Conservation (phyloP, 2,888 invertebrate genomes). For the Palloptera scutellata region DNA sequence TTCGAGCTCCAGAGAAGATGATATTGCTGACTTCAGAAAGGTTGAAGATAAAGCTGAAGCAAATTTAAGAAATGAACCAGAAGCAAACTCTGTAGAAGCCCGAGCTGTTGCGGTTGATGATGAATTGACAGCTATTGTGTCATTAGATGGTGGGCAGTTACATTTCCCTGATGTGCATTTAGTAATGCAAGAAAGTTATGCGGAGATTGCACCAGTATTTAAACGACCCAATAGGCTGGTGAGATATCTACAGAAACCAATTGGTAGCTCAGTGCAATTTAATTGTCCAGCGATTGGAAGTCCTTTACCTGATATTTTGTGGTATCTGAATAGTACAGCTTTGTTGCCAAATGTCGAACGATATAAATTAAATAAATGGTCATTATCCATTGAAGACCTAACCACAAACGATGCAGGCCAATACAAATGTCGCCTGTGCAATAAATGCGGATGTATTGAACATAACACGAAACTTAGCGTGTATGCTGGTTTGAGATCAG, state of each 20-base stretch:
- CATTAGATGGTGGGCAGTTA: neutral
- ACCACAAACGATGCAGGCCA: slow-evolving; percentile 83
- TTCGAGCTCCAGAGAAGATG: slow-evolving; percentile 27
- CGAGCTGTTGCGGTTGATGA: neutral
- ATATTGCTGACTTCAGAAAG: slow-evolving; percentile 44
- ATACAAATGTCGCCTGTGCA: slow-evolving; percentile 88
- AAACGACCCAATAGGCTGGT: slow-evolving; percentile 23
- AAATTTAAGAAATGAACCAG: slow-evolving; percentile 6
- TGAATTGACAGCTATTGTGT: slow-evolving; percentile 7
- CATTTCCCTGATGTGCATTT: slow-evolving; percentile 10
- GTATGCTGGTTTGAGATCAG: slow-evolving; percentile 81
- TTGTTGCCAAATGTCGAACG: slow-evolving; percentile 59
- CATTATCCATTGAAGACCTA: slow-evolving; percentile 78
- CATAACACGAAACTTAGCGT: slow-evolving; percentile 75
- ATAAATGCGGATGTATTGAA: slow-evolving; percentile 78
- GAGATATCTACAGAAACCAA: slow-evolving; percentile 69
- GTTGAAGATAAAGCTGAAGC: slow-evolving; percentile 24
- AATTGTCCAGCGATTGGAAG: slow-evolving; percentile 76
- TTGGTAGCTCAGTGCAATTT: slow-evolving; percentile 76
- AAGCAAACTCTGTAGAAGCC: neutral
- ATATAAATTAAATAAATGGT: slow-evolving; percentile 74
- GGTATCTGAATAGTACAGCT: slow-evolving; percentile 80
- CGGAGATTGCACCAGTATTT: slow-evolving; percentile 3
- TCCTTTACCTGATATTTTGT: slow-evolving; percentile 82
- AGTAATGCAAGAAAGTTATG: neutral